Conservation (phyloP, 2,797 vertebrate genomes). For the Prionace glauca region DNA sequence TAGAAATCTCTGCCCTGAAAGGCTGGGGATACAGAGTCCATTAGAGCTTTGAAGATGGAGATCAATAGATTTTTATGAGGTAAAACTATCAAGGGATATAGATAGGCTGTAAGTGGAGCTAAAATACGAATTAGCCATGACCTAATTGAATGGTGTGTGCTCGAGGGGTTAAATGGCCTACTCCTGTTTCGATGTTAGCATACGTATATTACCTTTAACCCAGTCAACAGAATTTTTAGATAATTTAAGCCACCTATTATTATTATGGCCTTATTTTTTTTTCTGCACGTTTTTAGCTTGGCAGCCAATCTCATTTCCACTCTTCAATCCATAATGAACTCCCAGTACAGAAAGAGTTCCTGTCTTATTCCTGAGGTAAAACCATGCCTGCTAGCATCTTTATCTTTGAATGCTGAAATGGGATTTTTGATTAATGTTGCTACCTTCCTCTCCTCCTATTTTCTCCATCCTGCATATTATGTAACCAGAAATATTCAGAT, state of each 20-base stretch:
- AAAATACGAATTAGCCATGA: not conserved
- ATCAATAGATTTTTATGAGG: conserved; percentile 19
- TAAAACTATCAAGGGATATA: not conserved
- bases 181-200: not conserved
- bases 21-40: not conserved
- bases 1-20: not conserved
- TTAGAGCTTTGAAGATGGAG: not conserved
- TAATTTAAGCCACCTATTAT: not conserved
- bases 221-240: not conserved
- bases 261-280: not conserved
- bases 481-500: not conserved
- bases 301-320: not conserved
- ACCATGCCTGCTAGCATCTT: not conserved
- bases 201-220: not conserved
- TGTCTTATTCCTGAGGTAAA: not conserved
- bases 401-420: not conserved
- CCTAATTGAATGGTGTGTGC: not conserved
- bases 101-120: not conserved
- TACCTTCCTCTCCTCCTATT: not conserved
- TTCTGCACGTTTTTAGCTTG: not conserved
- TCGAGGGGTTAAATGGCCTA: not conserved
- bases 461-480: not conserved
- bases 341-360: not conserved
- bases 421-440: not conserved
- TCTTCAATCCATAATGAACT: not conserved